Evolutionary conservation across 1,140 invertebrate species (phyloP), one percentile per base, ranked within the genome.

Genomic region (Sitodiplosis mosellana): DNA sequence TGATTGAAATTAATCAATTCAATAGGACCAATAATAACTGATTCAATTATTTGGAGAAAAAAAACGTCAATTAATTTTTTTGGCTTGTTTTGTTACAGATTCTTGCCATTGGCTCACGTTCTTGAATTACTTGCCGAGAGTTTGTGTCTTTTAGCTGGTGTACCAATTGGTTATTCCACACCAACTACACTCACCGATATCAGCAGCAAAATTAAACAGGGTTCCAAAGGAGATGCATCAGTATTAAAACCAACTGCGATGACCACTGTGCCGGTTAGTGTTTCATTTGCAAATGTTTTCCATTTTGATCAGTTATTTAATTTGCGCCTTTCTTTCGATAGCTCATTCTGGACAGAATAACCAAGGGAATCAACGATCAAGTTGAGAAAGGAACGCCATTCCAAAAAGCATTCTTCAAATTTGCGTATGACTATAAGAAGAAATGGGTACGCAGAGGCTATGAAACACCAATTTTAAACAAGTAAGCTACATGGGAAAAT

Each of bases 41-140:
- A 36, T 36, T 10, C 10, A n/a, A 36, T 11, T 36, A 36, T 36
- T 36, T 20, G 44, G 27, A 41, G n/a, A n/a, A n/a, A n/a, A n/a
- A n/a, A n/a, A n/a, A n/a, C n/a, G n/a, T n/a, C n/a, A n/a, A n/a
- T n/a, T n/a, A n/a, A n/a, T n/a, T n/a, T n/a, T n/a, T n/a, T 50
- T 12, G 27, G 44, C 20, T 22, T 45, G n/a, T 17, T 33, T 19
- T 47, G 10, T 44, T 17, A 2, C 14, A 54, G 53, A 36, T 99
- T 95, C 67, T 71, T 99, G 47, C 95, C 95, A 12, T 69, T 98
- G 43, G 95, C 95, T 40, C 96, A 99, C 68, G 93, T 99, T 2
- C 86, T 97, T 54, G 96, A 99, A 68, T 71, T 99, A 40, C 73
- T 91, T 42, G 78, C 80, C 8, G 83, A 86, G 57, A 79, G 73